A percentile compares a stretch with the other conserved stretches of the same genome.
These are phyloP conservation scores for Gastrophysa polygoni DNA, from an alignment of 2,888 invertebrate genomes.

Conservation along the genomic window DNA sequence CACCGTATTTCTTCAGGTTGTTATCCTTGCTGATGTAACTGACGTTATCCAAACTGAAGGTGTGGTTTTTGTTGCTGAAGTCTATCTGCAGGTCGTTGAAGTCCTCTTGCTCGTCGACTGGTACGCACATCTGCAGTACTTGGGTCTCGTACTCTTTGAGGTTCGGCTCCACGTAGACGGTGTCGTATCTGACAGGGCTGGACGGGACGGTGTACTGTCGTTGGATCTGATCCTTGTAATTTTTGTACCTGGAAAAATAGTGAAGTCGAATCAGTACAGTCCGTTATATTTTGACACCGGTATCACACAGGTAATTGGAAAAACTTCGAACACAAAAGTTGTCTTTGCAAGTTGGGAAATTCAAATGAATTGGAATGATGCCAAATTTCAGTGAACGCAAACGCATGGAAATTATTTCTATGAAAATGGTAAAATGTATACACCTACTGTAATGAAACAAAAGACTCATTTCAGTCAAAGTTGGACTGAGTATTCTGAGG, in stretches of 20 bases:
- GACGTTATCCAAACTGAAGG: constrained; percentile 86
- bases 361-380: too few relatives aligned
- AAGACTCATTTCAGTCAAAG: too few relatives aligned
- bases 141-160: constrained; percentile 95
- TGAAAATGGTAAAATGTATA: too few relatives aligned
- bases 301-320: too few relatives aligned
- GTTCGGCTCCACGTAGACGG: constrained; percentile 75
- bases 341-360: too few relatives aligned
- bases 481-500: too few relatives aligned
- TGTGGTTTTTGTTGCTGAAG: constrained; percentile 86
- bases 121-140: constrained; percentile 91
- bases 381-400: too few relatives aligned
- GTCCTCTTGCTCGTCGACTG: constrained; percentile 80
- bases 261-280: too few relatives aligned
- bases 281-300: too few relatives aligned
- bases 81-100: constrained; percentile 81
- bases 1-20: constrained; percentile 63
- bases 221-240: constrained; percentile 75
- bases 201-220: constrained; percentile 63
- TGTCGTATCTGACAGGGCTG: constrained; percentile 71
- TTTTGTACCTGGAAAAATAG: constrained; percentile 71
- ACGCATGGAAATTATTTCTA: too few relatives aligned
- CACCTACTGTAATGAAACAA: too few relatives aligned
- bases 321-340: too few relatives aligned
- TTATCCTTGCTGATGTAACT: constrained; percentile 87